These are phyloP conservation scores for Neomorphus geoffroyi DNA, from an alignment of 2,797 vertebrate species.

Conservation along the genomic window DNA sequence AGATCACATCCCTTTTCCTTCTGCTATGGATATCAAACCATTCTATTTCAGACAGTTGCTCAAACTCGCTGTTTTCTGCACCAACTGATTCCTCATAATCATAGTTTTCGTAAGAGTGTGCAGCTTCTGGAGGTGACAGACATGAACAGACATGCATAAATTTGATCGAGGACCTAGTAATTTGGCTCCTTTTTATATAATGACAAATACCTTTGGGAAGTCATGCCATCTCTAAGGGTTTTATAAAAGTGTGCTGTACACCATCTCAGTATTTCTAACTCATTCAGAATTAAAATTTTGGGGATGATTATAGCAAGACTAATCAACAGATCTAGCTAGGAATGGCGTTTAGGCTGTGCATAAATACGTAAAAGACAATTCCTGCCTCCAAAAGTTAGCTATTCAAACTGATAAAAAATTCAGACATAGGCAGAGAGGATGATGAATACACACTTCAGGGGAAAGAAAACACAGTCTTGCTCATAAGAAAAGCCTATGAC, in stretches of 20 bases:
- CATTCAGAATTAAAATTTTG: not conserved
- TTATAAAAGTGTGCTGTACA: not conserved
- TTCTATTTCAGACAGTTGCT: constrained; percentile 45
- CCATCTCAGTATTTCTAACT: not conserved
- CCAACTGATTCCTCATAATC: constrained; percentile 35
- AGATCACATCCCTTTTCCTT: constrained; percentile 61
- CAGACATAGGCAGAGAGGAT: not conserved
- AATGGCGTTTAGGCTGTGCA: not conserved
- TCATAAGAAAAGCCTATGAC: not conserved
- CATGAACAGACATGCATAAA: not conserved
- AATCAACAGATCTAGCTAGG: not conserved
- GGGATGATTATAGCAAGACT: not conserved
- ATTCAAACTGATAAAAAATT: not conserved
- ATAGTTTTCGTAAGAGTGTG: constrained; percentile 26
- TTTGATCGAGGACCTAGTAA: not conserved
- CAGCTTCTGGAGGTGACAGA: not conserved
- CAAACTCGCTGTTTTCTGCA: not conserved
- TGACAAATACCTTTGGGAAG: not conserved
- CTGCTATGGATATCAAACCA: constrained; percentile 76
- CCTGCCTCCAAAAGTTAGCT: not conserved
- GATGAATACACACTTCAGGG: not conserved
- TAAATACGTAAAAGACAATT: not conserved
- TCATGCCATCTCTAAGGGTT: not conserved
- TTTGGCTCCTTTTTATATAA: not conserved
- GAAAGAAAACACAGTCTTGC: not conserved